Percentiles rank a stretch among this genome's conserved stretches.
Conservation (phyloP, 2,888 invertebrate genomes). For the Agrotis puta region DNA sequence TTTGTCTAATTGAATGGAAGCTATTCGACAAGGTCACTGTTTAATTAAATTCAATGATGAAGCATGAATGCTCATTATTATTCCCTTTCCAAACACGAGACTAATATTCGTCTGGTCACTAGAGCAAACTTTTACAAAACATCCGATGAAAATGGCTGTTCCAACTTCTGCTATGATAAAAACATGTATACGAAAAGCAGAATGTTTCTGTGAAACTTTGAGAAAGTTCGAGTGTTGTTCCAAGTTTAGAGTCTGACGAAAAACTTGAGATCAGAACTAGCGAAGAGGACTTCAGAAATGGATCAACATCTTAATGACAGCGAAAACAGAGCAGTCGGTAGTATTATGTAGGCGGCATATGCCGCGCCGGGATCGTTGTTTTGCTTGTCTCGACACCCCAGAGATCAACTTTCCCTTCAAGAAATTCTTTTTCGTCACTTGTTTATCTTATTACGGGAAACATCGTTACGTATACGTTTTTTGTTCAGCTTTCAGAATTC, state of each 20-base stretch:
- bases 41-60: conserved; percentile 10
- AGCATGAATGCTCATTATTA: conserved; percentile 19
- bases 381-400: conserved; percentile 7
- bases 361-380: conserved; percentile 6
- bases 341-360: conserved; percentile 7
- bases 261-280: conserved; percentile 56
- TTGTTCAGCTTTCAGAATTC: conserved; percentile 47
- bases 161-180: conserved; percentile 55
- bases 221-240: conserved; percentile 59
- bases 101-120: conserved; percentile 34
- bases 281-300: conserved; percentile 40
- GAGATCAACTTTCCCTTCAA: conserved; percentile 22
- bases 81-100: conserved; percentile 11
- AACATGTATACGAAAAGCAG: conserved; percentile 56
- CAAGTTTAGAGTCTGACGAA: conserved; percentile 55
- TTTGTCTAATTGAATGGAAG: conserved; percentile 37
- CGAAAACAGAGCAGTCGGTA: conserved; percentile 27
- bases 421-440: conserved; percentile 44
- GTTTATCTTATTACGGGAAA: conserved; percentile 53
- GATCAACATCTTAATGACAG: conserved; percentile 62
- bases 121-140: conserved; percentile 50
- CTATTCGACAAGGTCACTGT: not conserved
- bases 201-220: conserved; percentile 54
- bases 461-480: conserved; percentile 42
- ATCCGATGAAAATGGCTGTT: conserved; percentile 50